Evolutionary conservation across 1,140 invertebrate genomes (phyloP), one percentile per base, ranked within the genome.

Genomic region (Drosophila pandora): DNA sequence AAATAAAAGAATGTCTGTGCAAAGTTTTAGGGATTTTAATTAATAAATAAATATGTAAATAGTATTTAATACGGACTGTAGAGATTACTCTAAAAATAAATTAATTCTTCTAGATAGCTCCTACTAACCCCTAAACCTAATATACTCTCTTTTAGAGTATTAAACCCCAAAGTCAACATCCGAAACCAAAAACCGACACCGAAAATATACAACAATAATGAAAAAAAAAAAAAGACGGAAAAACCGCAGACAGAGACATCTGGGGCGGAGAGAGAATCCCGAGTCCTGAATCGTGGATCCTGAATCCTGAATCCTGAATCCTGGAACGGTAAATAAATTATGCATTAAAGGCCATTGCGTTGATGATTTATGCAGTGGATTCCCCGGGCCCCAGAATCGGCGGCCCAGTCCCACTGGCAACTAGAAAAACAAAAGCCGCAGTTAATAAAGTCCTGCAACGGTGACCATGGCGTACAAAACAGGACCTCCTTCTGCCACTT

Each of bases 261-360:
- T 47, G 52, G 30, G 32, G 41, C 3, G 10, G 34, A 37, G 34
- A 37, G 12, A 12, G 41, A 30, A 21, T 52, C n/a, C 34, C 10
- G 12, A 0, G 12, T 37, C 34, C 34, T 37, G 34, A 37, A 12
- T 37, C 12, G 9, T n/a, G 34, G 12, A 37, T 37, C 9, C 10
- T 37, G 34, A 1, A 69, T 49, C 63, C 63, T 39, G 64, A n/a
- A 37, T 37, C 9, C 10, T 37, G 34, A 1, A 69, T 49, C 63
- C 63, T 39, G 64, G 48, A 70, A 57, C 9, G 53, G 43, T 70
- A 75, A 62, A 83, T 82, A 79, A 82, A 82, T 82, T 75, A 82
- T 83, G 65, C 75, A 83, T 74, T 61, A 82, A 81, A 77, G 47
- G 43, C 64, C 77, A 83, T 79, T 60, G 73, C 58, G 54, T 70